Percentiles rank a stretch among this genome's conserved stretches.
Evolutionary conservation across 2,888 invertebrate species (phyloP).

Genomic region (Ectobius pallidus): DNA sequence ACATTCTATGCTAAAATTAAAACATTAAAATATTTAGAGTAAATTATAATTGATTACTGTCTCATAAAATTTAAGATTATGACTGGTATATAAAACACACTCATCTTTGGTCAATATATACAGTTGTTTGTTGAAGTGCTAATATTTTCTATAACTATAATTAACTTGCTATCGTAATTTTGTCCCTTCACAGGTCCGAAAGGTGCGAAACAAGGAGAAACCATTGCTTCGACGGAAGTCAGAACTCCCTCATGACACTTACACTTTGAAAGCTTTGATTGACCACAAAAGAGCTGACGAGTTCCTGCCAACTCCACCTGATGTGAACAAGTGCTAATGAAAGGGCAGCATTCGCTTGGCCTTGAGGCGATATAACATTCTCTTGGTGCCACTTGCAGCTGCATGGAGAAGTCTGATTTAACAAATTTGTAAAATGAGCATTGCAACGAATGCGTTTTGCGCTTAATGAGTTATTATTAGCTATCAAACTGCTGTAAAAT

Average conservation of each 20-base stretch:
- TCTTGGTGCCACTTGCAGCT: slow-evolving; percentile 19
- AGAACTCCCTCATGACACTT: slow-evolving; percentile 91
- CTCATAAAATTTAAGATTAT: no score
- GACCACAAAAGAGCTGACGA: slow-evolving; percentile 94
- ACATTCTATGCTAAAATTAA: no score
- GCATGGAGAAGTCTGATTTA: background rate
- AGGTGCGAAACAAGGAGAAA: slow-evolving; percentile 77
- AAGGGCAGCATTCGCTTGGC: slow-evolving; percentile 16
- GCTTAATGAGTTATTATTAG: slow-evolving; percentile 23
- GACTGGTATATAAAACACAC: no score
- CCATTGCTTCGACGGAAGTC: slow-evolving; percentile 93
- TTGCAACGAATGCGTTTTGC: slow-evolving; percentile 28
- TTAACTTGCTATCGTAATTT: background rate
- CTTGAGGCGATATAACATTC: background rate
- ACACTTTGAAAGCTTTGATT: slow-evolving; percentile 87
- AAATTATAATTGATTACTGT: no score
- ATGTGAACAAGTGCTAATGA: slow-evolving; percentile 82
- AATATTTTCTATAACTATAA: background rate
- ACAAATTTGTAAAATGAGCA: slow-evolving; percentile 10
- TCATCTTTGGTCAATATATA: no score
- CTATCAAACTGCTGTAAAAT: slow-evolving; percentile 21
- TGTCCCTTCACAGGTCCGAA: slow-evolving; percentile 58
- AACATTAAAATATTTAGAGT: no score
- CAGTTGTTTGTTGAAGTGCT: background rate
- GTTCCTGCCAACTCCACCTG: slow-evolving; percentile 83